phyloP scores from a whole-genome alignment of 1,140 invertebrate species.

The Fopius arisanus region DNA sequence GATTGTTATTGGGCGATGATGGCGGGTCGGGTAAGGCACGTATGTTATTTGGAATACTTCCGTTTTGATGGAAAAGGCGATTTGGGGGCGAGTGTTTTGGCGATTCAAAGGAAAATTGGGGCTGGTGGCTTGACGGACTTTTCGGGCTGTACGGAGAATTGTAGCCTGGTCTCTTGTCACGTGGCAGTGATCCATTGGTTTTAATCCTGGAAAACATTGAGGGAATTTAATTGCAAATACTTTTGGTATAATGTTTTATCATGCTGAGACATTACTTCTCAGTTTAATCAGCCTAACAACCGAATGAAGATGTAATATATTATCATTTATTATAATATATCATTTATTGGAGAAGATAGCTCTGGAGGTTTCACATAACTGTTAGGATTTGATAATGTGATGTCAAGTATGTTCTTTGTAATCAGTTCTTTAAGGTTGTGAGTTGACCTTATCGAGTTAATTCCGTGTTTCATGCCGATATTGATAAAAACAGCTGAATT shows the following conservation, averaged over 20 bases:
- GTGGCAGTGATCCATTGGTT: constrained; percentile 86
- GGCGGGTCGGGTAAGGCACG: constrained; percentile 24
- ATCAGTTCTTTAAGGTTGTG: no score
- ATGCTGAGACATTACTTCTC: no score
- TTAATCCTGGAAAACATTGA: constrained; percentile 74
- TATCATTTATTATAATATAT: no score
- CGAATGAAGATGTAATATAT: no score
- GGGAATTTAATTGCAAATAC: constrained; percentile 21
- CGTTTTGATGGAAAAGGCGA: constrained; percentile 42
- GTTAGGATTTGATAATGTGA: neutral
- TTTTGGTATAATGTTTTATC: no score
- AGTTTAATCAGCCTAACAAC: no score
- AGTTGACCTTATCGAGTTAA: no score
- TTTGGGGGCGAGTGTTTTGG: constrained; percentile 38
- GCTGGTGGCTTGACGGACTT: constrained; percentile 46
- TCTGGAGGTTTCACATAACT: neutral
- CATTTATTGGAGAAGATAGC: no score
- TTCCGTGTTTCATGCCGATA: no score
- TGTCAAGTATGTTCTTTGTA: neutral
- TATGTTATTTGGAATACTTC: constrained; percentile 31
- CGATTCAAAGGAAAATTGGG: constrained; percentile 52
- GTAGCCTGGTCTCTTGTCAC: constrained; percentile 72
- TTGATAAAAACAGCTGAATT: no score
- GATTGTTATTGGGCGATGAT: constrained; percentile 48
- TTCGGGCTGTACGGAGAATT: constrained; percentile 62